These are phyloP conservation scores for Arrhopalites spinosus DNA, from an alignment of 2,888 invertebrate species.

Conservation along the genomic window DNA sequence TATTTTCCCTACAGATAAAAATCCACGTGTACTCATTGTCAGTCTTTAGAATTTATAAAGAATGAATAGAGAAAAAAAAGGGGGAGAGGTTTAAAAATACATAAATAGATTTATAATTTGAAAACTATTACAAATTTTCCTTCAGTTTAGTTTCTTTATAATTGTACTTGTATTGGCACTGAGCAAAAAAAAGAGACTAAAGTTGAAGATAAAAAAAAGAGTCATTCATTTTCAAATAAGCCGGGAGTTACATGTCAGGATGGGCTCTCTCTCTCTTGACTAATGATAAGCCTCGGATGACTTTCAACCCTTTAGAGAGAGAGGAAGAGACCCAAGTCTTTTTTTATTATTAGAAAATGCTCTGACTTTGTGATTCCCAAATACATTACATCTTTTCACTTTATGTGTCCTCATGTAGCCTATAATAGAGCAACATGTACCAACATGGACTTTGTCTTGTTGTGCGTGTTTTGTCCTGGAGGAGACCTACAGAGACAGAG, in stretches of 20 bases:
- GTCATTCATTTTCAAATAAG: background rate
- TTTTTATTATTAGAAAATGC: background rate
- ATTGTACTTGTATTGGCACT: background rate
- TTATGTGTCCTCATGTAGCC: too few relatives aligned
- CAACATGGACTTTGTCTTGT: too few relatives aligned
- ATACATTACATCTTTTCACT: background rate
- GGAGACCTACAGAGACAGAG: background rate
- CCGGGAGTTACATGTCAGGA: background rate
- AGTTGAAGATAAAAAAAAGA: background rate
- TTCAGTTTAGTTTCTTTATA: background rate
- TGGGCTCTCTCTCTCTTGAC: slow-evolving; percentile 17
- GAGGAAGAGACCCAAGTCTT: too few relatives aligned
- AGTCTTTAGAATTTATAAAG: background rate
- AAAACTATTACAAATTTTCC: background rate
- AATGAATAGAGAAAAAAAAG: too few relatives aligned
- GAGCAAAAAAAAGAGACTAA: too few relatives aligned
- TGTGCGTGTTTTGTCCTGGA: too few relatives aligned
- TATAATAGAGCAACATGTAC: too few relatives aligned
- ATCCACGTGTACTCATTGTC: too few relatives aligned
- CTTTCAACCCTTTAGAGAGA: slow-evolving; percentile 33
- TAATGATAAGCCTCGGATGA: slow-evolving; percentile 35
- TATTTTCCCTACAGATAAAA: background rate
- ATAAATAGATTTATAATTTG: slow-evolving; percentile 15
- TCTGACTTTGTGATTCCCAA: slow-evolving; percentile 18
- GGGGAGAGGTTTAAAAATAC: too few relatives aligned